Percentiles rank a stretch among this genome's conserved stretches.
Conservation (phyloP, 2,113 vertebrate genomes). For the Anser brachyrhynchus region DNA sequence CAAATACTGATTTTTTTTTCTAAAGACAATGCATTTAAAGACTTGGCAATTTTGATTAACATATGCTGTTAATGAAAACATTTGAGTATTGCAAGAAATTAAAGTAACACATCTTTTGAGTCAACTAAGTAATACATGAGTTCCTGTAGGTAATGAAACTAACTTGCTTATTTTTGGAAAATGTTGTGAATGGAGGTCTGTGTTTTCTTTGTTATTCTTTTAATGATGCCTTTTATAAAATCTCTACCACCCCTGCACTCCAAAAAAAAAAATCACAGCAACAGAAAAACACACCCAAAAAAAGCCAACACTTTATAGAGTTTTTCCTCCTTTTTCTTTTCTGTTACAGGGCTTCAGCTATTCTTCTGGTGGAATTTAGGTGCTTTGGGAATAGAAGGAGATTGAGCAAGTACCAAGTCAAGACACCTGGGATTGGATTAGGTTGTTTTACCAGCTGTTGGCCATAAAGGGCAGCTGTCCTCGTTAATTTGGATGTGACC, state of each 20-base stretch:
- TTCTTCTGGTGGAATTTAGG: neutral
- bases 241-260: too few species aligned
- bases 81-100: neutral
- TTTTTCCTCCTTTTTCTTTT: neutral
- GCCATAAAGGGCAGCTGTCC: neutral
- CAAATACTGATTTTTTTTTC: neutral
- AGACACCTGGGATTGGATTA: neutral
- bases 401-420: neutral
- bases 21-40: neutral
- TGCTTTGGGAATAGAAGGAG: neutral
- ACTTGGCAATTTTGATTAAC: neutral
- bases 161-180: neutral
- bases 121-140: neutral
- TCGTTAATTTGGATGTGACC: neutral
- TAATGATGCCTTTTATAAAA: neutral
- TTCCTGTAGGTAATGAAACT: neutral
- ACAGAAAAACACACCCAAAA: neutral
- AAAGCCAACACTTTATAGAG: neutral
- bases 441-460: neutral
- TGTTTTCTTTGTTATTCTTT: neutral
- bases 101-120: neutral
- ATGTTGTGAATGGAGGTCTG: neutral
- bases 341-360: fast-evolving
- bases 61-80: neutral
- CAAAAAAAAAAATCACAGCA: too few species aligned